A percentile compares a stretch with the other conserved stretches of the same genome.
phyloP scores from a whole-genome alignment of 2,888 invertebrate genomes.

The Drosophila leonis region DNA sequence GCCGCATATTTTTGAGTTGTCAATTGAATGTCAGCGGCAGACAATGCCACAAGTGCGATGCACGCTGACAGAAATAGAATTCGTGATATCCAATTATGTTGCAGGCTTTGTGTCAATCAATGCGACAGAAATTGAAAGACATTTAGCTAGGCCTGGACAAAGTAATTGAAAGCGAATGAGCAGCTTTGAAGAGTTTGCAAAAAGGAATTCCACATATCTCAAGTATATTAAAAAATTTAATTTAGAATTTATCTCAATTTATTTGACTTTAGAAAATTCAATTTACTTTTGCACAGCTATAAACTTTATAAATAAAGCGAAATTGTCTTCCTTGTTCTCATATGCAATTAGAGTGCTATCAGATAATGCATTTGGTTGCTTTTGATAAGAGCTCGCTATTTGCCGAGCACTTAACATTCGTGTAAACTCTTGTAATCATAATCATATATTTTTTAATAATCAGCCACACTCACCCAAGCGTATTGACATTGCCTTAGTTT shows the following conservation, averaged over 20 bases:
- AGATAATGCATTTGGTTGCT: neutral
- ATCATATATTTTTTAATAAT: slow-evolving; percentile 8
- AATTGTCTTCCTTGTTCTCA: slow-evolving; percentile 7
- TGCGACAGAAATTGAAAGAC: neutral
- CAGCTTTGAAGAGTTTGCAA: too few relatives aligned
- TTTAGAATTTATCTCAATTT: neutral
- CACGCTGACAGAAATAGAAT: slow-evolving; percentile 26
- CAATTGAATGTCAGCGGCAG: slow-evolving; percentile 27
- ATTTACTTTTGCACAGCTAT: neutral
- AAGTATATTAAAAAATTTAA: neutral
- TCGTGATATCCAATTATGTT: slow-evolving; percentile 28
- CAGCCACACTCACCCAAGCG: slow-evolving; percentile 30
- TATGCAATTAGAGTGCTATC: slow-evolving; percentile 17
- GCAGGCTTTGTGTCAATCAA: slow-evolving; percentile 22
- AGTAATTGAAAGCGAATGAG: neutral
- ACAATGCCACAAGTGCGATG: slow-evolving; percentile 52
- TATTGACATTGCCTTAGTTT: slow-evolving; percentile 16
- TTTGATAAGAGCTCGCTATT: slow-evolving; percentile 23
- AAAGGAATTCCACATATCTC: neutral
- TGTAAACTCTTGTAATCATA: slow-evolving; percentile 10
- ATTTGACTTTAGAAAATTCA: neutral
- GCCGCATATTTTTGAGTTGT: slow-evolving; percentile 15
- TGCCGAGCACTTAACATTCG: slow-evolving; percentile 17
- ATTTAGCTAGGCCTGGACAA: neutral
- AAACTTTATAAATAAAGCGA: neutral